Base-by-base conservation (phyloP, 2,797 vertebrate genomes). In the Peromyscus eremicus region DNA sequence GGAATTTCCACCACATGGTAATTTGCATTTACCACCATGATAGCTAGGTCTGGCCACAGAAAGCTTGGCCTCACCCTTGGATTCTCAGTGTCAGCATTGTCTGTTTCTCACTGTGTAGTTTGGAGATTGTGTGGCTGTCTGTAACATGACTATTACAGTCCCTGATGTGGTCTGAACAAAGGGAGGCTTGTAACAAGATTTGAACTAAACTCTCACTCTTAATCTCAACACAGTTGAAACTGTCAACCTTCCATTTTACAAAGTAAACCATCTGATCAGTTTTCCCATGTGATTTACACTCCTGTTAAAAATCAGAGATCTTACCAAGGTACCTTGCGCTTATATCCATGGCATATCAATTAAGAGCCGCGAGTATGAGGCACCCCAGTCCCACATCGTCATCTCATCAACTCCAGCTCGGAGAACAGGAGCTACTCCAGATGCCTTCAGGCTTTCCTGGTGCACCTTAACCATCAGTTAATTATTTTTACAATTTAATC, bases 381-480 rank as follows among this genome's bases (percentile, higher is more conserved):
- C 9, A 92, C 13, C 5, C 43, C 4, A 19, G 7, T 40, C 37
- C 27, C 19, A 52, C 21, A 23, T 13, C 14, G 64, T 80, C 43
- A 70, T 34, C 62, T 40, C 60, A 2, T 92, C 84, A 75, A 27
- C 6, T 83, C 25, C 32, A 95, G 71, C 34, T 34, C 81, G 52
- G 77, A 92, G 81, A 85, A 92, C 9, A 85, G 55, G 79, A 92
- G 34, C 70, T 64, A 46, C 55, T 66, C n/a, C 25, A 43, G 34
- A 46, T 40, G 14, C 8, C 25, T 43, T 77, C 3, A 66, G 62
- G 43, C 68, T 83, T 95, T 70, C 66, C 76, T 6, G 8, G 5
- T 29, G 40, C 75, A 29, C 57, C n/a, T 80, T 75, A 76, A 76
- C 37, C 86, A 75, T 91, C n/a, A 86, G 80, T 82, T 85, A 76